Base-by-base conservation (phyloP, 2,113 vertebrate species). In the Lagopus leucura region DNA sequence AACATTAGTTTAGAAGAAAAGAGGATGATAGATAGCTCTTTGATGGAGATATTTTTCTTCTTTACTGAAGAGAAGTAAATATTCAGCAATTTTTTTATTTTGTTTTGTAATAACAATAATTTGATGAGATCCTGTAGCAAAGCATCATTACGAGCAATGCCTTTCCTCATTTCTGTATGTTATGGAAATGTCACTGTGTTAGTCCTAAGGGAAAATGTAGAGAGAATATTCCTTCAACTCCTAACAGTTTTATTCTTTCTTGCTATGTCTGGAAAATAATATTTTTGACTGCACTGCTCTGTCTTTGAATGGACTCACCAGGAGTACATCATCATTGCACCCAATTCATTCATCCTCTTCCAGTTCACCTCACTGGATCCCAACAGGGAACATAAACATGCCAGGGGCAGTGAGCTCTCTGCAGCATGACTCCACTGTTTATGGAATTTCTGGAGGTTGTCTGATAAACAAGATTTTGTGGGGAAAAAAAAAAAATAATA, bases 141-240 rank as follows among this genome's bases (percentile, higher is more conserved):
- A 58, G 2, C 45, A 74, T 24, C 17, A 4, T 88, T 88, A 83
- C 57, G 40, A 93, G 17, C 85, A 92, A 85, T 80, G 58, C 21
- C 13, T 82, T 92, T 89, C 15, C 25, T 40, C 4, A 45, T 85
- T 77, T 82, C 58, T 69, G 25, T 72, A 16, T 2, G 0, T 84
- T 92, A 76, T 58, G 43, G 50, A 94, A 95, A 87, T 87, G 60
- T 85, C 75, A 92, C n/a, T 80, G 54, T 94, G 28, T 91, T 96
- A 89, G 32, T 80, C 77, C 84, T 71, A 87, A 89, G 61, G 81
- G 58, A 87, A 92, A 28, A 76, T 43, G 78, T 21, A 78, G 32
- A 54, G 13, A 92, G 81, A 96, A 93, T 63, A 38, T 89, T 91
- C 36, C 42, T 93, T 19, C 42, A 76, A 6, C 30, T 92, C 63